phyloP scores from a whole-genome alignment of 1,140 invertebrate genomes.

The Brachionus calyciflorus region DNA sequence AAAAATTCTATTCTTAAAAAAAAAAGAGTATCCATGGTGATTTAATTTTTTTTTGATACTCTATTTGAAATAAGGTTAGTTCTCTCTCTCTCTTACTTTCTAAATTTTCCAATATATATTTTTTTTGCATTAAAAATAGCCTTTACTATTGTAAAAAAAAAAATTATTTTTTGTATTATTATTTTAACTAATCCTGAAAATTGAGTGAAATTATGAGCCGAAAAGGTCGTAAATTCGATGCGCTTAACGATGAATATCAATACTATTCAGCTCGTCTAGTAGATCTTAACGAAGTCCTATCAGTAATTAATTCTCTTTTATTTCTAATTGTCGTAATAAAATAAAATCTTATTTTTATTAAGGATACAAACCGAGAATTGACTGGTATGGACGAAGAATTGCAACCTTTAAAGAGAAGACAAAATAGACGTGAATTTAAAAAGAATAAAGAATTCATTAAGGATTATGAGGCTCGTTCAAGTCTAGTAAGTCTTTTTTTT shows the following conservation, averaged over 20 bases:
- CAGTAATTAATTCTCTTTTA: too few relatives aligned
- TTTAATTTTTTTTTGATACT: too few relatives aligned
- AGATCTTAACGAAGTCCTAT: slow-evolving; percentile 15
- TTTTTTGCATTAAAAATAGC: too few relatives aligned
- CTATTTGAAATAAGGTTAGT: too few relatives aligned
- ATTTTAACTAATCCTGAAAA: too few relatives aligned
- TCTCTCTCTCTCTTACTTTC: too few relatives aligned
- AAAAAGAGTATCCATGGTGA: too few relatives aligned
- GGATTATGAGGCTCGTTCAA: background rate
- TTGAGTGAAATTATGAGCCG: slow-evolving; percentile 40
- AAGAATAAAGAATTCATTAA: slow-evolving; percentile 1
- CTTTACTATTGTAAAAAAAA: too few relatives aligned
- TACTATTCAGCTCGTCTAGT: slow-evolving; percentile 26
- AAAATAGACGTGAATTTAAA: background rate
- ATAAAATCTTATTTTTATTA: background rate
- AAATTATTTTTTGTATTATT: too few relatives aligned
- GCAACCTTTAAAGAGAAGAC: background rate
- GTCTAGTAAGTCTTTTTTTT: background rate
- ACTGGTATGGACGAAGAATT: background rate
- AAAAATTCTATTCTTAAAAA: too few relatives aligned
- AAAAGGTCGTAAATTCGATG: background rate
- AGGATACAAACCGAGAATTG: slow-evolving; percentile 31
- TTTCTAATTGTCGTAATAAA: background rate
- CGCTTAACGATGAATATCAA: background rate
- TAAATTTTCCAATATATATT: too few relatives aligned